Evolutionary conservation across 1,140 invertebrate species (phyloP).

Genomic region (Bombus superbus): DNA sequence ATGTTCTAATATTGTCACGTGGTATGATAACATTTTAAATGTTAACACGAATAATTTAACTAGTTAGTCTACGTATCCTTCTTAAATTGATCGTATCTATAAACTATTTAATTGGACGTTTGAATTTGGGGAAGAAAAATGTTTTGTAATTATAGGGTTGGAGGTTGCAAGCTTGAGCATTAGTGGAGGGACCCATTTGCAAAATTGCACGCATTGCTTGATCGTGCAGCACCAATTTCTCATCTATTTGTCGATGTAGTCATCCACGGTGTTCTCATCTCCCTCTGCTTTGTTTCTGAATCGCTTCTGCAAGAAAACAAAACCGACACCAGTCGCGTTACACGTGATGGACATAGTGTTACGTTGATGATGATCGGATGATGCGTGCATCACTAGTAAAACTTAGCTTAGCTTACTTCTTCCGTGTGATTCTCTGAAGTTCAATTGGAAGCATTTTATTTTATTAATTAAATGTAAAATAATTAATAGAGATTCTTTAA

Average conservation of each 20-base stretch:
- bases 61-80: not conserved
- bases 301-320: constrained; percentile 79
- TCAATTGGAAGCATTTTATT: constrained; percentile 3
- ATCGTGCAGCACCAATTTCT: constrained; percentile 56
- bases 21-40: not conserved
- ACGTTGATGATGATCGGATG: constrained; percentile 35
- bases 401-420: constrained; percentile 20
- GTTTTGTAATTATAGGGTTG: constrained; percentile 24
- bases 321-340: constrained; percentile 70
- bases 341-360: constrained; percentile 46
- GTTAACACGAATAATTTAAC: not conserved
- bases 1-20: not conserved
- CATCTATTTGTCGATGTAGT: constrained; percentile 72
- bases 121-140: not conserved
- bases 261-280: constrained; percentile 67
- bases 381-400: constrained; percentile 37
- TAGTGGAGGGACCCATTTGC: constrained; percentile 53
- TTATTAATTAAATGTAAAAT: not conserved
- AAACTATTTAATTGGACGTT: not conserved
- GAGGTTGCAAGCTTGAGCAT: constrained; percentile 59
- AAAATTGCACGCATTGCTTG: constrained; percentile 54
- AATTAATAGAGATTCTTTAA: not conserved
- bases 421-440: not conserved
- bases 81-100: not conserved
- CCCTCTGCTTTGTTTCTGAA: constrained; percentile 71